Base-by-base conservation (phyloP, 2,797 vertebrate genomes). In the Molossus molossus region DNA sequence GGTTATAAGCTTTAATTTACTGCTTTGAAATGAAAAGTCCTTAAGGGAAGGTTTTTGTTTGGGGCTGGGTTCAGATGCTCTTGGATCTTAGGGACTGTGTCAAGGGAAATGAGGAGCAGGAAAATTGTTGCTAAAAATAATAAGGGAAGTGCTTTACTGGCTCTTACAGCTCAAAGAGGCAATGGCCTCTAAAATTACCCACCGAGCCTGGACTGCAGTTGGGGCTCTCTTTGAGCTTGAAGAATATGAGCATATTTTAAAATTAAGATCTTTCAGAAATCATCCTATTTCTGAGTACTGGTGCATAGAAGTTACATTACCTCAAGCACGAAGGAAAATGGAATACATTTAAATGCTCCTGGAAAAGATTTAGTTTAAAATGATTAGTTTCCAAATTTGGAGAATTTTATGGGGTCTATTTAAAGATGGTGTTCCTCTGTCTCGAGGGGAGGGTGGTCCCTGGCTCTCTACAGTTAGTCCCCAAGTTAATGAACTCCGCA, bases 261-360 rank as follows among this genome's bases (percentile, higher is more conserved):
- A 91, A 77, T 90, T 89, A 84, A 96, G 50, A 27, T 84, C 69
- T 93, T 94, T 62, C 12, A 72, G 83, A 94, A 91, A 93, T 91
- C n/a, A 93, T 67, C 60, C 37, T 89, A 82, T 91, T 95, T 94
- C 62, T 83, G 58, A 57, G 50, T 93, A 87, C 87, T 87, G 27
- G 40, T 89, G 13, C 14, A 57, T 65, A 64, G 81, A 90, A 83
- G 33, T 79, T 92, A 27, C 65, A 40, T 77, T 88, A 73, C 64
- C 9, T 92, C 18, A 89, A 57, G 67, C 48, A 69, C 92, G 89
- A 94, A 85, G 64, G 64, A 40, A 90, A 91, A 86, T 90, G 45
- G 40, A 92, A 80, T 91, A 75, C 25, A 83, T 93, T 93, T 96
- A 76, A 73, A 45, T 94, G 14, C 23, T 92, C 10, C 45, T 73